These are phyloP conservation scores for Acrossocheilus fasciatus DNA, from an alignment of 2,797 vertebrate species.

Conservation along the genomic window DNA sequence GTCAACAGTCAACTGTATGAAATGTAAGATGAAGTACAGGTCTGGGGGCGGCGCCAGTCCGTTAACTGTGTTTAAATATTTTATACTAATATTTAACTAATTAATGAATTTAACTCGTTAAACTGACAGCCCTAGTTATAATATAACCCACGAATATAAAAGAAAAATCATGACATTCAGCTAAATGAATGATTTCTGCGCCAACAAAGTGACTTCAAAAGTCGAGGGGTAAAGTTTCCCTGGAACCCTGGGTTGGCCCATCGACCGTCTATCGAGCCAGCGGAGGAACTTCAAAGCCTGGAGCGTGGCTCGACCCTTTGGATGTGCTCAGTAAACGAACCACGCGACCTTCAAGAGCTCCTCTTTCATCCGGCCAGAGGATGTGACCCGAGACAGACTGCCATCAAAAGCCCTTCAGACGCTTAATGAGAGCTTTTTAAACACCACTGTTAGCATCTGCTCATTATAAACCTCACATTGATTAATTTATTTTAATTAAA, in stretches of 20 bases:
- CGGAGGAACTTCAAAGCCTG: slow-evolving; percentile 47
- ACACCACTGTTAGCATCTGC: slow-evolving; percentile 37
- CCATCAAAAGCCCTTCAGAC: slow-evolving; percentile 6
- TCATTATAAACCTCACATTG: slow-evolving; percentile 37
- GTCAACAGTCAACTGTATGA: no score
- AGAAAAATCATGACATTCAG: not conserved
- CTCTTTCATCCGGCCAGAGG: slow-evolving; percentile 22
- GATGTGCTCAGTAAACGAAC: slow-evolving; percentile 52
- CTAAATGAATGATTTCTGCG: not conserved
- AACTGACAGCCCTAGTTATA: not conserved
- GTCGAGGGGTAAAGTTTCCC: not conserved
- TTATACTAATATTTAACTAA: no score
- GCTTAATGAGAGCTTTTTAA: slow-evolving; percentile 52
- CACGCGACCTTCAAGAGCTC: slow-evolving; percentile 39
- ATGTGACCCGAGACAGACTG: slow-evolving; percentile 18
- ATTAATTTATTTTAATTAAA: slow-evolving; percentile 3
- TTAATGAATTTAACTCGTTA: not conserved
- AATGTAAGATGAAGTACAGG: no score
- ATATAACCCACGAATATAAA: not conserved
- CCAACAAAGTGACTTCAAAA: slow-evolving; percentile 43
- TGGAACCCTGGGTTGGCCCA: slow-evolving; percentile 36
- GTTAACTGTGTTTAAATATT: not conserved
- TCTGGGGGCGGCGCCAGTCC: not conserved
- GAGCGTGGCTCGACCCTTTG: slow-evolving; percentile 32
- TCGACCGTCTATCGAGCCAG: slow-evolving; percentile 40